A percentile compares a stretch with the other conserved stretches of the same genome.
Evolutionary conservation across 2,113 vertebrate genomes (phyloP).

Genomic region (Pachyramphus minor): DNA sequence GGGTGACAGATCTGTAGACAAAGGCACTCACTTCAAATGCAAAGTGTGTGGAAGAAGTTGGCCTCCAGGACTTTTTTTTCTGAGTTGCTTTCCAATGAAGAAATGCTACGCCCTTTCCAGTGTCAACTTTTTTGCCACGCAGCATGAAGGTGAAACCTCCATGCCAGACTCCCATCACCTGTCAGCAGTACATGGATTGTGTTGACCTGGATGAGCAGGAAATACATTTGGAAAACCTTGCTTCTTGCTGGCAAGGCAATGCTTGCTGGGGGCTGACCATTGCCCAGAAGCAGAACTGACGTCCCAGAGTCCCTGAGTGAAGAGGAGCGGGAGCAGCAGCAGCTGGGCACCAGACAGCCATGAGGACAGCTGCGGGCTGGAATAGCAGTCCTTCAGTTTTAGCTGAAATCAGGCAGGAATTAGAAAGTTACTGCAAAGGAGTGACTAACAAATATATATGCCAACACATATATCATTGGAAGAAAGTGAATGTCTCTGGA

Average conservation of each 20-base stretch:
- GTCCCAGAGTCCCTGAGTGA: accelerated
- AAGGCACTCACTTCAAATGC: background rate
- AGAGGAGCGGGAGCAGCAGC: background rate
- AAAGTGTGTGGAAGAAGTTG: background rate
- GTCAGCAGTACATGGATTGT: background rate
- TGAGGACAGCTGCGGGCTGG: accelerated
- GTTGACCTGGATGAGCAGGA: background rate
- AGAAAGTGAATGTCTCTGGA: background rate
- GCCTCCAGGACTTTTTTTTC: background rate
- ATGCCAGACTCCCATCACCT: background rate
- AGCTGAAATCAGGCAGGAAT: background rate
- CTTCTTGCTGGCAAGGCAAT: accelerated
- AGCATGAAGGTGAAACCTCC: background rate
- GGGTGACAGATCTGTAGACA: background rate
- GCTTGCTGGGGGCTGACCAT: accelerated
- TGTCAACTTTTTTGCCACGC: background rate
- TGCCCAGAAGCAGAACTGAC: accelerated
- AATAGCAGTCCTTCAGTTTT: background rate
- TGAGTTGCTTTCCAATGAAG: background rate
- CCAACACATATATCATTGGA: background rate
- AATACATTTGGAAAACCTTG: background rate
- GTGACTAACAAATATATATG: background rate
- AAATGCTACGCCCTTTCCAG: background rate
- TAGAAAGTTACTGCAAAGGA: background rate
- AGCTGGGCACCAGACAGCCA: accelerated